Evolutionary conservation across 2,113 vertebrate genomes (phyloP).

Genomic region (Protobothrops mucrosquamatus): DNA sequence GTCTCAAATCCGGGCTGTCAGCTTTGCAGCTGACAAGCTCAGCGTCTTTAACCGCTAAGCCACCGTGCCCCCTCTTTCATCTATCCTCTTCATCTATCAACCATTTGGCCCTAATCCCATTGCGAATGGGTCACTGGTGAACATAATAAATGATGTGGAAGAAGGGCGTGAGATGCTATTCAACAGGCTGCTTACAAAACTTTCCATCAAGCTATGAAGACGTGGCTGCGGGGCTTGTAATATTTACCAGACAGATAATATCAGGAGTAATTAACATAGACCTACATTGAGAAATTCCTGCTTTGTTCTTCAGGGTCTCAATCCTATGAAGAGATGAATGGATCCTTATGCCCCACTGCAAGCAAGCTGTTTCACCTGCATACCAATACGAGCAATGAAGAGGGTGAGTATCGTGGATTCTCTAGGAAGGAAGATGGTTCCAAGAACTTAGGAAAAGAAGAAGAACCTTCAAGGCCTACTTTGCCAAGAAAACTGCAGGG

Average conservation of each 20-base stretch:
- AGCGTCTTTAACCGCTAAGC: too few species aligned
- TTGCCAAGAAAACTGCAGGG: too few species aligned
- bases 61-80: too few species aligned
- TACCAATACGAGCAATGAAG: conserved; percentile 19
- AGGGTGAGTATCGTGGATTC: neutral
- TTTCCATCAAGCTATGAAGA: neutral
- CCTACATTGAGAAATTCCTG: neutral
- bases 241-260: neutral
- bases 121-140: neutral
- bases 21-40: too few species aligned
- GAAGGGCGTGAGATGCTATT: neutral
- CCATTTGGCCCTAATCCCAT: neutral
- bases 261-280: neutral
- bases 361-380: neutral
- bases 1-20: too few species aligned
- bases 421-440: neutral
- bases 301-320: conserved; percentile 15
- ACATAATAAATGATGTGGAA: neutral
- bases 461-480: neutral
- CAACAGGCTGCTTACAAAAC: neutral
- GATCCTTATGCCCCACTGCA: neutral
- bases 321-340: conserved; percentile 33
- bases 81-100: neutral
- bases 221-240: neutral
- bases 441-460: neutral